Evolutionary conservation across 2,888 invertebrate species (phyloP).

Genomic region (Dascillus cervinus): DNA sequence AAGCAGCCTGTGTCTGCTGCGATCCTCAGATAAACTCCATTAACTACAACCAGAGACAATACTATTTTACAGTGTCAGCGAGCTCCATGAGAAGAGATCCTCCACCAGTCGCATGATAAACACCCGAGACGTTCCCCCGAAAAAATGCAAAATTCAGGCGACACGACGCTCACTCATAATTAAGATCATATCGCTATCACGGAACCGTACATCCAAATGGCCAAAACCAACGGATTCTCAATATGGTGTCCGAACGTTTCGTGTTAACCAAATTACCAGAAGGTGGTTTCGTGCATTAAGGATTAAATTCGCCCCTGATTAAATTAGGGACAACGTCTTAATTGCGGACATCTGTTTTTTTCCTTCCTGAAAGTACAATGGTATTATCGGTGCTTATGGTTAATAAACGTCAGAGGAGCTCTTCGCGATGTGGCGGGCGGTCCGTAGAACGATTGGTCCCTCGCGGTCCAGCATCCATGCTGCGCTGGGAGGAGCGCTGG

Average conservation of each 20-base stretch:
- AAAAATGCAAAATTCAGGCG: no score
- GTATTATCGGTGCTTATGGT: slow-evolving; percentile 3
- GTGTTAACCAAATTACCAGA: slow-evolving; percentile 17
- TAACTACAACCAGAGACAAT: slow-evolving; percentile 45
- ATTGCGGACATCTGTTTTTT: background rate
- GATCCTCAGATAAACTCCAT: slow-evolving; percentile 43
- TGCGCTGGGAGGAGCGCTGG: slow-evolving; percentile 43
- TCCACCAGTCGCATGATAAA: no score
- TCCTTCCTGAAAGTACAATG: background rate
- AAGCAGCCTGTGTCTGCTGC: slow-evolving; percentile 39
- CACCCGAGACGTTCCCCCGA: no score
- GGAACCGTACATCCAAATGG: slow-evolving; percentile 36
- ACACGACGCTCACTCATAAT: slow-evolving; percentile 45
- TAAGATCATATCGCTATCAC: slow-evolving; percentile 42
- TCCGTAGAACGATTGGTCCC: slow-evolving; percentile 36
- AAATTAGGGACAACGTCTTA: no score
- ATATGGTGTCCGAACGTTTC: slow-evolving; percentile 32
- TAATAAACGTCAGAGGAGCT: background rate
- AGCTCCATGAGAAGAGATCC: slow-evolving; percentile 13
- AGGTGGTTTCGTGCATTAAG: no score
- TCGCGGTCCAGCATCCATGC: slow-evolving; percentile 42
- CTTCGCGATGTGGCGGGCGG: slow-evolving; percentile 11
- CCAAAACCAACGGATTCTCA: slow-evolving; percentile 39
- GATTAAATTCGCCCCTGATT: no score
- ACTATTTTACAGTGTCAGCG: slow-evolving; percentile 45